Evolutionary conservation across 2,888 invertebrate species (phyloP).

Genomic region (Caenorhabditis sp.): DNA sequence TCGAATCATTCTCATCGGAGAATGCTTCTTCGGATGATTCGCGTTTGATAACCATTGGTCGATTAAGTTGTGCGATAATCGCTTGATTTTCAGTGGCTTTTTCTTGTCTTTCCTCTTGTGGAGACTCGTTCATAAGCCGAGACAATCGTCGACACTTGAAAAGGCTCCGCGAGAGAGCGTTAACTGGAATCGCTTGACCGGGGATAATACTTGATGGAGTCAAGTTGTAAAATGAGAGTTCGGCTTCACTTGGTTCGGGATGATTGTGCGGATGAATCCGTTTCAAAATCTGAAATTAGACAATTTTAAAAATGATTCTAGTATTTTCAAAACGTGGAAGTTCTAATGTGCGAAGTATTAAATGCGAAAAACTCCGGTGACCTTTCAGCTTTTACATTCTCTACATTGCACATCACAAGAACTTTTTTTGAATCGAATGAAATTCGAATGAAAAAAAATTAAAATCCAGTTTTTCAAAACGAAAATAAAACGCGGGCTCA

Average conservation of each 20-base stretch:
- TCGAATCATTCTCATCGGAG: slow-evolving; percentile 9
- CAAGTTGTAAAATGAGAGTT: slow-evolving; percentile 25
- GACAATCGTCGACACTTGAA: not conserved
- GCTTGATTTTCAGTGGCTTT: not conserved
- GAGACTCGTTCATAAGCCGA: not conserved
- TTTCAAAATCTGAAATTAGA: slow-evolving; percentile 11
- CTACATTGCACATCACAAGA: too few species aligned
- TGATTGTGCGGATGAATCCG: slow-evolving; percentile 34
- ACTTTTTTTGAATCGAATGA: too few species aligned
- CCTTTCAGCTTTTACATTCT: too few species aligned
- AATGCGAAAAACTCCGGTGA: too few species aligned
- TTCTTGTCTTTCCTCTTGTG: slow-evolving; percentile 9
- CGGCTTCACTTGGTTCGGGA: slow-evolving; percentile 13
- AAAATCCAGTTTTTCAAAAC: too few species aligned
- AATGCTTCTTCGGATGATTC: slow-evolving; percentile 1
- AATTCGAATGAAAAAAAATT: too few species aligned
- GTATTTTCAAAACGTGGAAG: too few species aligned
- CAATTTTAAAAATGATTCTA: not conserved
- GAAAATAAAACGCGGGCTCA: not conserved
- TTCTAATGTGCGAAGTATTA: too few species aligned
- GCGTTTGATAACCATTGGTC: slow-evolving; percentile 6
- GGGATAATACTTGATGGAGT: not conserved
- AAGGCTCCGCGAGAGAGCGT: not conserved
- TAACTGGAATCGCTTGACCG: not conserved
- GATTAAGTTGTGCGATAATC: not conserved